Evolutionary conservation across 2,888 invertebrate species (phyloP), one percentile per base, ranked within the genome.

Genomic region (Microctonus aethiopoides): DNA sequence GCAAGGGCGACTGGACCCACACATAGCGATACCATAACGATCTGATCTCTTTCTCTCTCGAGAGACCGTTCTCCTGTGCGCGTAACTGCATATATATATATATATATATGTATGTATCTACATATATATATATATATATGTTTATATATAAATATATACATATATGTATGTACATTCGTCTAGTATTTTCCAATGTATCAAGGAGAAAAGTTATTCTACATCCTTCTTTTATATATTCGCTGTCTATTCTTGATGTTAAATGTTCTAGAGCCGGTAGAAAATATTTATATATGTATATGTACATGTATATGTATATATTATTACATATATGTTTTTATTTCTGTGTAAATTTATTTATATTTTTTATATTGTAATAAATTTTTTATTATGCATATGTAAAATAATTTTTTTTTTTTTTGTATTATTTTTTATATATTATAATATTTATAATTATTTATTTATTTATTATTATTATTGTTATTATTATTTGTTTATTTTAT

Each of bases 1-100:
- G 83, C 85, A 85, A 85, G 85, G 85, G 85, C 85, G 85, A 84
- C 84, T 82, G 84, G 84, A 81, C 84, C 81, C 81, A 78, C 78
- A 82, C 80, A 71, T 70, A 75, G 61, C 61, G 56, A 56, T 71
- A 56, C 57, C 36, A 16, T 57, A 13, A 16, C 26, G 57, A 26
- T 57, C 26, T 32, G 29, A 57, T 32, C 57, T 57, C 24, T 54
- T 11, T 54, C 57, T 57, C 57, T 57, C 56, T n/a, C n/a, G n/a
- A n/a, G n/a, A n/a, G n/a, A 29, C 29, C 56, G 22, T 59, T 67
- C 67, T 67, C 67, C 59, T n/a, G 22, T n/a, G 39, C 39, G 39
- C 39, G 39, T n/a, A 39, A 39, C 16, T 16, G 10, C 32, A n/a
- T 41, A 10, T 34, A 11, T 57, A 36, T 39, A 24, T 41, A 7